These are phyloP conservation scores for Penaeus vannamei DNA, from an alignment of 1,140 invertebrate species.

Conservation along the genomic window DNA sequence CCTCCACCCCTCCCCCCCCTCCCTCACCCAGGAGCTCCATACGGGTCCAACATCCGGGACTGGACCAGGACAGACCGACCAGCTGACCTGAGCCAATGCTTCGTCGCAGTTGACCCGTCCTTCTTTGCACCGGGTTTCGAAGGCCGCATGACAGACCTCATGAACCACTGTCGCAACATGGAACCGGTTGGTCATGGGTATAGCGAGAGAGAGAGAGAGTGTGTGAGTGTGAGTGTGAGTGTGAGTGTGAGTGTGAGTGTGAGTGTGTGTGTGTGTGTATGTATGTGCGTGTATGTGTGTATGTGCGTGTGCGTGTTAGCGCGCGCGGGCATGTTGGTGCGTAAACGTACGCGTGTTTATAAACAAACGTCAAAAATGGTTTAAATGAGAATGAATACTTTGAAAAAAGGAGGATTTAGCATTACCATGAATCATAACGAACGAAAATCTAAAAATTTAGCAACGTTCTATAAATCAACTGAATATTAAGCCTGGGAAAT, in stretches of 20 bases:
- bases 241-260: background rate
- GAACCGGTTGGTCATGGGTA: conserved; percentile 70
- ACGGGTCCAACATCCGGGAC: conserved; percentile 80
- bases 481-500: too few species aligned
- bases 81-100: conserved; percentile 92
- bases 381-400: too few species aligned
- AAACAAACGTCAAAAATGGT: too few species aligned
- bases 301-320: too few species aligned
- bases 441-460: too few species aligned
- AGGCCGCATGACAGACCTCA: conserved; percentile 79
- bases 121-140: conserved; percentile 87
- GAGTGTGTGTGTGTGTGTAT: background rate
- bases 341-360: too few species aligned
- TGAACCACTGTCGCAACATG: conserved; percentile 72
- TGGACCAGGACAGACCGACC: conserved; percentile 79
- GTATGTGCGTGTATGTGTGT: too few species aligned
- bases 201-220: background rate
- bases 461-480: too few species aligned
- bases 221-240: background rate
- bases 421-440: too few species aligned
- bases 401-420: too few species aligned
- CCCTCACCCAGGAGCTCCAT: conserved; percentile 74
- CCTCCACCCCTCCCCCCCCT: too few species aligned
- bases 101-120: conserved; percentile 89
- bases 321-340: too few species aligned